These are phyloP conservation scores for Nasonia vitripennis DNA, from an alignment of 1,140 invertebrate species.

Conservation along the genomic window DNA sequence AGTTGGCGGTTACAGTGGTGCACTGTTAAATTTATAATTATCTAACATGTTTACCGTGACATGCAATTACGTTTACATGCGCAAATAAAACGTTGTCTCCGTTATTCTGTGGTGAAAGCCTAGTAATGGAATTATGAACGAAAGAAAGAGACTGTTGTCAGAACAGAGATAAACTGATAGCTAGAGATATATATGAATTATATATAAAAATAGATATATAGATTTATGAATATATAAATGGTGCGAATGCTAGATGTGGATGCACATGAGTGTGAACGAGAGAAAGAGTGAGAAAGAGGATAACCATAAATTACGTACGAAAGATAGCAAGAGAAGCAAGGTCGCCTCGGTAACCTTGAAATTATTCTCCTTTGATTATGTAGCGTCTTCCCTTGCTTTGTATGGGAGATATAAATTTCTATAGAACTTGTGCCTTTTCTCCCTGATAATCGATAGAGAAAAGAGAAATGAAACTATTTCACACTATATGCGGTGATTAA, in stretches of 20 bases:
- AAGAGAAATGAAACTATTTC: slow-evolving; percentile 30
- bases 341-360: slow-evolving; percentile 17
- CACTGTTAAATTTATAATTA: slow-evolving; percentile 36
- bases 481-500: not conserved
- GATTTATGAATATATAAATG: slow-evolving; percentile 13
- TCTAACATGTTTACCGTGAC: slow-evolving; percentile 29
- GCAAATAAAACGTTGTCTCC: slow-evolving; percentile 58
- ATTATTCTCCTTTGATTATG: slow-evolving; percentile 47
- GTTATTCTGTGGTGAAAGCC: slow-evolving; percentile 72
- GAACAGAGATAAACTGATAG: slow-evolving; percentile 53
- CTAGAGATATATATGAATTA: not conserved
- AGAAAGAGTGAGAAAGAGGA: slow-evolving; percentile 25
- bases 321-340: slow-evolving; percentile 29
- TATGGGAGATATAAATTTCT: slow-evolving; percentile 40
- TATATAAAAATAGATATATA: not conserved
- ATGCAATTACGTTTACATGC: slow-evolving; percentile 40
- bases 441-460: slow-evolving; percentile 23
- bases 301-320: slow-evolving; percentile 5
- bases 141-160: slow-evolving; percentile 51
- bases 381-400: slow-evolving; percentile 48
- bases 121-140: slow-evolving; percentile 38
- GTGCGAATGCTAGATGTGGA: slow-evolving; percentile 31
- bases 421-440: slow-evolving; percentile 49
- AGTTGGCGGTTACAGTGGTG: slow-evolving; percentile 60
- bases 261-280: slow-evolving; percentile 22